Evolutionary conservation across 23 tunicate genomes (phyloP).

Genomic region (Halocynthia aurantium): DNA sequence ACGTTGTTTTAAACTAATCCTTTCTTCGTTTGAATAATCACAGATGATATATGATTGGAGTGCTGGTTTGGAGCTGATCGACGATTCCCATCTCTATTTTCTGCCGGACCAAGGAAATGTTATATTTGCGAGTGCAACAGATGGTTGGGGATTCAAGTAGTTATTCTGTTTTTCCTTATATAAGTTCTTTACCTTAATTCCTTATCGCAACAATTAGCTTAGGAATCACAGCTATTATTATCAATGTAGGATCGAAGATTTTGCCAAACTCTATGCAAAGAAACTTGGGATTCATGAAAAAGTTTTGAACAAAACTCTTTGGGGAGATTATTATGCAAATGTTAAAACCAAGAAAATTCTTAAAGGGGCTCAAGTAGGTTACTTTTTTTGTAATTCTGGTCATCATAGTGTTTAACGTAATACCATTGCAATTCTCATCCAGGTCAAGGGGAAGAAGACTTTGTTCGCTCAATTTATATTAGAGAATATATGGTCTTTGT

Average conservation of each 20-base stretch:
- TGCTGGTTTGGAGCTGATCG: conserved; percentile 77
- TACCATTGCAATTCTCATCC: background rate
- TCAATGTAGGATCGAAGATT: conserved; percentile 57
- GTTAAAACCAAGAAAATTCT: conserved; percentile 69
- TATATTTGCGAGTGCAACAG: conserved; percentile 85
- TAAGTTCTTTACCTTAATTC: background rate
- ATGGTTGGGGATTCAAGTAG: conserved; percentile 93
- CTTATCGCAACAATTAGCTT: background rate
- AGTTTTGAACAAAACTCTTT: conserved; percentile 62
- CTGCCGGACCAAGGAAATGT: conserved; percentile 94
- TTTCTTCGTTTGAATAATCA: background rate
- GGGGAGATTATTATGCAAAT: conserved; percentile 97
- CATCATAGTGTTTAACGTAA: background rate
- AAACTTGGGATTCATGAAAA: conserved; percentile 68
- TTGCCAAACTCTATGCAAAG: conserved; percentile 74
- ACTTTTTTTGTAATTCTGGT: background rate
- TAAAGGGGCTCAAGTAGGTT: conserved; percentile 85
- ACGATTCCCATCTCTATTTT: conserved; percentile 88
- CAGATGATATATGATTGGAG: conserved; percentile 86
- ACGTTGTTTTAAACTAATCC: background rate
- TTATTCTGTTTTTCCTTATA: background rate
- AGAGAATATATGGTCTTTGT: conserved; percentile 79
- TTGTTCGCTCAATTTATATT: conserved; percentile 87
- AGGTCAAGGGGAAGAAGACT: conserved; percentile 83
- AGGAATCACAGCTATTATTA: background rate